phyloP scores from a whole-genome alignment of 2,888 invertebrate genomes.

The Troides aeacus region DNA sequence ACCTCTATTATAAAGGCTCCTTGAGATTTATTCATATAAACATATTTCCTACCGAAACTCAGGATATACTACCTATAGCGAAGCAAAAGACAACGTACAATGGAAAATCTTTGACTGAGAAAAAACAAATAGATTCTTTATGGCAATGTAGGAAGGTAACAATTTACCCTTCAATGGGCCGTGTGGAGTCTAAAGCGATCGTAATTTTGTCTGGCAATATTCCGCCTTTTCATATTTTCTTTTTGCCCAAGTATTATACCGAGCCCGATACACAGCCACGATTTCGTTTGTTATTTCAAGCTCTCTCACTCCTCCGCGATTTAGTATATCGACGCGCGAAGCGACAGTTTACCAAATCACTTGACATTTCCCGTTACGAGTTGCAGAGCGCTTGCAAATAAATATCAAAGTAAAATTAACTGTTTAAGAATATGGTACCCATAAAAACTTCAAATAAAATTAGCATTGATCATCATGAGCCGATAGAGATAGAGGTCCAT shows the following conservation, averaged over 20 bases:
- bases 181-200: conserved; percentile 76
- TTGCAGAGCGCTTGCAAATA: conserved; percentile 17
- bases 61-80: neutral
- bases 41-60: neutral
- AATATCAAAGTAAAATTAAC: neutral
- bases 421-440: neutral
- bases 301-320: conserved; percentile 64
- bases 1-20: neutral
- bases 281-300: conserved; percentile 77
- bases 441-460: neutral
- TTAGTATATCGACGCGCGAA: conserved; percentile 68
- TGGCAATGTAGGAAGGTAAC: conserved; percentile 74
- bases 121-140: conserved; percentile 76
- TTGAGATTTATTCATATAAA: neutral
- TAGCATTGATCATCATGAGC: no score
- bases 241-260: conserved; percentile 72
- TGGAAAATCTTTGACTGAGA: conserved; percentile 31
- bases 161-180: conserved; percentile 75
- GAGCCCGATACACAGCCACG: conserved; percentile 70
- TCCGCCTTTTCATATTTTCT: conserved; percentile 77
- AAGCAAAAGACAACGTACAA: neutral
- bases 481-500: no score
- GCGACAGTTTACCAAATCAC: conserved; percentile 61
- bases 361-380: conserved; percentile 39
- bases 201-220: conserved; percentile 78